These are phyloP conservation scores for Meda fulgida DNA, from an alignment of 2,797 vertebrate species.

Conservation along the genomic window DNA sequence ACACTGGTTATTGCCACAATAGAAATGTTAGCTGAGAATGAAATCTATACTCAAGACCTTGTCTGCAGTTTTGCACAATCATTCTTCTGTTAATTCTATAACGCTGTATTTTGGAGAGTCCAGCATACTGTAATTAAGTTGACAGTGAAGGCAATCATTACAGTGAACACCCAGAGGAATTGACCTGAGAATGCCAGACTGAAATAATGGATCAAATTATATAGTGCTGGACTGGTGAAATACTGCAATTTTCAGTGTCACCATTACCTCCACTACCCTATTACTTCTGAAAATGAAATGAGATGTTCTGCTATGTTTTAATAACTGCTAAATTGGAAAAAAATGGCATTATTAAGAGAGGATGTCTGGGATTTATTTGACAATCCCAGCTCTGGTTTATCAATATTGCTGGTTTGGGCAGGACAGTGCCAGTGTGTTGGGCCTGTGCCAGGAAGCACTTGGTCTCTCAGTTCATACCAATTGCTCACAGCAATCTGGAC, in stretches of 20 bases:
- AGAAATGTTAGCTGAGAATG: constrained; percentile 19
- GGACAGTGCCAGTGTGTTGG: constrained; percentile 44
- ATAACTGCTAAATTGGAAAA: constrained; percentile 7
- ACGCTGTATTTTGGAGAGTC: constrained; percentile 41
- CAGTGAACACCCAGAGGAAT: constrained; percentile 50
- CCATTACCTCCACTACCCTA: background rate
- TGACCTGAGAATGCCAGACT: constrained; percentile 28
- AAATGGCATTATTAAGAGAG: background rate
- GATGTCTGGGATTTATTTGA: constrained; percentile 29
- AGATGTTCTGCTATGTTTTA: background rate
- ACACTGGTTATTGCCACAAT: constrained; percentile 31
- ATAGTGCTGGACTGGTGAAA: background rate
- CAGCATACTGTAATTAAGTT: constrained; percentile 52
- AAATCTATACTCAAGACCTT: constrained; percentile 9
- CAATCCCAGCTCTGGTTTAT: constrained; percentile 28
- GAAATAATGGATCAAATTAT: constrained; percentile 51
- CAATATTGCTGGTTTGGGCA: constrained; percentile 14
- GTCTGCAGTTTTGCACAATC: constrained; percentile 24
- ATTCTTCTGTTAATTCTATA: constrained; percentile 46
- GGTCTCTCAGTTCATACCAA: constrained; percentile 45
- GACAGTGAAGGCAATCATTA: constrained; percentile 53
- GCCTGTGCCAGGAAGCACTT: constrained; percentile 55
- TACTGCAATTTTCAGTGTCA: constrained; percentile 31
- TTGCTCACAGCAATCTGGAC: constrained; percentile 47
- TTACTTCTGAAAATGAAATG: constrained; percentile 36